Percentiles rank a stretch among this genome's conserved stretches.
These are phyloP conservation scores for Drosophila pectinifera DNA, from an alignment of 1,140 invertebrate species.

Conservation along the genomic window DNA sequence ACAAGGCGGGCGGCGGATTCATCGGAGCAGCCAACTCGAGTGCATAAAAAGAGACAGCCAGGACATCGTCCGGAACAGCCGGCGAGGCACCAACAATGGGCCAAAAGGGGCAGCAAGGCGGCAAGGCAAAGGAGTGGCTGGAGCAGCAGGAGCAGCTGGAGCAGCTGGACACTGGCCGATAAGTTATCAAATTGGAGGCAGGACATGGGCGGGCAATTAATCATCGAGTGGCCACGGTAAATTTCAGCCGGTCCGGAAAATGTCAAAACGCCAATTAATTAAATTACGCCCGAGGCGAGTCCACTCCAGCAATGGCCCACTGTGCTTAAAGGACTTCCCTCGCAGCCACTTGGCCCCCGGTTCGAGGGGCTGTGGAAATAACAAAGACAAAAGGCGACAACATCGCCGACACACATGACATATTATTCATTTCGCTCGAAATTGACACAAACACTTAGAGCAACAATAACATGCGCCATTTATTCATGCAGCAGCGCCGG, in stretches of 20 bases:
- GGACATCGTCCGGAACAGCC: not conserved
- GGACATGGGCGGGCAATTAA: constrained; percentile 50
- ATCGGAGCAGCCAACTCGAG: constrained; percentile 31
- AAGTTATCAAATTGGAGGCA: constrained; percentile 47
- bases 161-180: constrained; percentile 39
- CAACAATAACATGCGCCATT: constrained; percentile 71
- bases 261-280: constrained; percentile 69
- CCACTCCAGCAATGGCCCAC: constrained; percentile 10
- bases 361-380: constrained; percentile 42
- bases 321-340: constrained; percentile 34
- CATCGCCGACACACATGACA: constrained; percentile 59
- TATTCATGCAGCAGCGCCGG: constrained; percentile 58
- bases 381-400: constrained; percentile 63
- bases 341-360: constrained; percentile 1
- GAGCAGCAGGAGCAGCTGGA: too few species aligned
- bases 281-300: constrained; percentile 39
- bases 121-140: too few species aligned
- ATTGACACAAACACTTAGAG: constrained; percentile 72
- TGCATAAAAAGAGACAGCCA: constrained; percentile 14
- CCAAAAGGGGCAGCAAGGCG: not conserved
- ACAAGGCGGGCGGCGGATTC: constrained; percentile 31
- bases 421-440: constrained; percentile 74
- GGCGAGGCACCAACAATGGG: not conserved
- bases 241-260: constrained; percentile 39
- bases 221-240: constrained; percentile 34